A percentile compares a stretch with the other conserved stretches of the same genome.
phyloP scores from a whole-genome alignment of 92 coral and sea anemone genomes.

The Blastomussa wellsi region DNA sequence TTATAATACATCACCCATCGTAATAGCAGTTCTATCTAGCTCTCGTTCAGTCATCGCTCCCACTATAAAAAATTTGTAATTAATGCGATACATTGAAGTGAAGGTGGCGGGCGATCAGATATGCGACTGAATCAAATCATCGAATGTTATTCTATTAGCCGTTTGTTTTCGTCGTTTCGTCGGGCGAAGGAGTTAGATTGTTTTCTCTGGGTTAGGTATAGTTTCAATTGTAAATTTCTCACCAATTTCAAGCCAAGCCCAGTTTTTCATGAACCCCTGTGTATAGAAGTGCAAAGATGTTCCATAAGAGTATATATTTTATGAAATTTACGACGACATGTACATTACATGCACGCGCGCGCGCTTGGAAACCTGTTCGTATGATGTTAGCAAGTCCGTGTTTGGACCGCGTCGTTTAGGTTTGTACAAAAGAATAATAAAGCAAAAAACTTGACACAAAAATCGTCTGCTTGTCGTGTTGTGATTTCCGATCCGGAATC shows the following conservation, averaged over 20 bases:
- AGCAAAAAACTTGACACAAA: not conserved
- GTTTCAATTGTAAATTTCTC: constrained; percentile 34
- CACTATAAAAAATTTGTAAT: constrained; percentile 42
- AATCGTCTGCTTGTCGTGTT: not conserved
- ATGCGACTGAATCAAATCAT: constrained; percentile 1
- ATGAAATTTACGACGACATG: constrained; percentile 48
- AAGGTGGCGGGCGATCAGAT: constrained; percentile 18
- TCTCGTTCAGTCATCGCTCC: constrained; percentile 10
- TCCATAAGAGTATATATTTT: constrained; percentile 63
- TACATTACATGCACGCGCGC: constrained; percentile 57
- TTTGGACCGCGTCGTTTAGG: constrained; percentile 44
- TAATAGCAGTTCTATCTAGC: constrained; percentile 7
- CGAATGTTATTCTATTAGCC: not conserved
- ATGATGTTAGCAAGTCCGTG: constrained; percentile 23
- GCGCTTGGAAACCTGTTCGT: constrained; percentile 30
- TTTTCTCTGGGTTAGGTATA: constrained; percentile 24
- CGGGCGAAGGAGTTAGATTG: not conserved
- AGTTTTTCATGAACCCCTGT: constrained; percentile 21
- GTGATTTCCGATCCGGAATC: not conserved
- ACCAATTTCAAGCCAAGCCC: constrained; percentile 18
- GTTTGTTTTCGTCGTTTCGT: constrained; percentile 8
- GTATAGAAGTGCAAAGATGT: constrained; percentile 36
- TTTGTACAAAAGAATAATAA: constrained; percentile 45
- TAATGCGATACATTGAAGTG: constrained; percentile 17
- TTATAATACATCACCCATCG: not conserved